Base-by-base conservation (phyloP, 2,888 invertebrate genomes). In the Drosophila planitibia region DNA sequence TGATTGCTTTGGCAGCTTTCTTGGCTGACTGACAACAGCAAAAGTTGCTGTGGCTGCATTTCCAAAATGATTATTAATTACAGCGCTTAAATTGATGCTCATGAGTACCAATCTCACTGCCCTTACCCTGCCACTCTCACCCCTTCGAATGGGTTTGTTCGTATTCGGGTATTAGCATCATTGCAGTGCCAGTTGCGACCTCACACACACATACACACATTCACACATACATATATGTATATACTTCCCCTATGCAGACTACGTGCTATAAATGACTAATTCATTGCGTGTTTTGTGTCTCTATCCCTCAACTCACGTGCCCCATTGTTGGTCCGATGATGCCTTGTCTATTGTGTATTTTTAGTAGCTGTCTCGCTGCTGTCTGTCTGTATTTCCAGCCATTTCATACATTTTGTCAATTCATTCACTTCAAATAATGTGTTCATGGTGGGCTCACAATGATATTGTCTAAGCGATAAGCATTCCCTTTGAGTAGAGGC, bases 191-290 rank as follows among this genome's bases (percentile, higher is more conserved):
- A 59, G 66, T 54, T 64, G 65, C 30, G 86, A 86, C 86, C 86
- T 84, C 87, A 82, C 83, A 80, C 89, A 16, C 33, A 44, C 19
- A 22, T 28, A 49, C 3, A 49, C 86, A 82, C 81, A 79, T 10
- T 28, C 30, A 51, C 3, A 51, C 12, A 52, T n/a, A 14, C 2
- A 19, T 25, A 9, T 49, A 9, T 49, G 16, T 49, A 7, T 10
- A 19, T 10, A 30, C 4, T 52, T 52, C n/a, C 10, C 51, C 49
- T 22, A 28, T 19, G 25, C 22, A 54, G 66, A 49, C 65, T 81
- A 87, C 89, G 87, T 87, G 87, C 83, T 80, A 83, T 77, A 87
- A 89, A 85, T 87, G 87, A 83, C 88, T 85, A 83, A 87, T 87
- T 89, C 85, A 83, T 81, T 60, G 70, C 65, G 57, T 67, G 71